Evolutionary conservation across 2,888 invertebrate species (phyloP).

Genomic region (Ophioninae sp.): DNA sequence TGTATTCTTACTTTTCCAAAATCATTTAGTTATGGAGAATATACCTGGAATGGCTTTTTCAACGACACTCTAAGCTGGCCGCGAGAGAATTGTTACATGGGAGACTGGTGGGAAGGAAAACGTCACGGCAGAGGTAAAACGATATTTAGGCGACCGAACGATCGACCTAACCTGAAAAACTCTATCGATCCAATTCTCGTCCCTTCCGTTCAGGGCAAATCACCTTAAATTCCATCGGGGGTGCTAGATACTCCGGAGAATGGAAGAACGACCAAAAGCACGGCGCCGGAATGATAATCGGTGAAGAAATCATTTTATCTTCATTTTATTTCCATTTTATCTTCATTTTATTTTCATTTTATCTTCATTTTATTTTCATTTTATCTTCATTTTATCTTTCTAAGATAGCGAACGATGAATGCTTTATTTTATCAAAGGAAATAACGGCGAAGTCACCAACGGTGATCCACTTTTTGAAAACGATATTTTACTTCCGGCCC

Average conservation of each 20-base stretch:
- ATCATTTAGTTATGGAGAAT: conserved; percentile 81
- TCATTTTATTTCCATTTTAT: too few relatives aligned
- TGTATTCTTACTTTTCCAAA: not conserved
- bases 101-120: conserved; percentile 83
- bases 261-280: conserved; percentile 84
- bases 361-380: not conserved
- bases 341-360: too few relatives aligned
- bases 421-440: conserved; percentile 80
- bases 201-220: conserved; percentile 73
- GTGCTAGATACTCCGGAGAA: conserved; percentile 83
- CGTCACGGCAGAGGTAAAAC: conserved; percentile 82
- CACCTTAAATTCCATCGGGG: conserved; percentile 82
- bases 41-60: conserved; percentile 83
- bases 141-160: conserved; percentile 9
- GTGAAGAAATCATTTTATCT: conserved; percentile 47
- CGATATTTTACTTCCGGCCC: conserved; percentile 81
- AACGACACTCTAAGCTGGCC: conserved; percentile 83
- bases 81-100: conserved; percentile 82
- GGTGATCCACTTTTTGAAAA: conserved; percentile 82
- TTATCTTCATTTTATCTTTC: too few relatives aligned
- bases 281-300: conserved; percentile 81
- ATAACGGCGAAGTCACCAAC: conserved; percentile 82
- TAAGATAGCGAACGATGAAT: not conserved
- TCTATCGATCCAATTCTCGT: conserved; percentile 41
- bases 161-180: not conserved